A percentile compares a stretch with the other conserved stretches of the same genome.
Evolutionary conservation across 2,888 invertebrate genomes (phyloP).

Genomic region (Eupeodes latifasciatus): DNA sequence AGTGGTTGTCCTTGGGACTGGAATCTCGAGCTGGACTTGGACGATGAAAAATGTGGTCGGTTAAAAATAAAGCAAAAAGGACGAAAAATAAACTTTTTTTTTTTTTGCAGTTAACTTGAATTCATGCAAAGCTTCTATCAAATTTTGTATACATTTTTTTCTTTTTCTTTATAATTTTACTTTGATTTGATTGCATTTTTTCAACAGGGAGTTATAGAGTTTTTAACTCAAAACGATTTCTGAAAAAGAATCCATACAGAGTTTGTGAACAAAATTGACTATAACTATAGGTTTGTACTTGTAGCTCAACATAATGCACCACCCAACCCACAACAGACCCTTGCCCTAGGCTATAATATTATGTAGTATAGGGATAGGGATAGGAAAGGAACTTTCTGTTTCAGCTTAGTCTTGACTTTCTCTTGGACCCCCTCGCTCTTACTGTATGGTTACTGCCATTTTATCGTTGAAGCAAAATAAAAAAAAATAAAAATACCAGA

Average conservation of each 20-base stretch:
- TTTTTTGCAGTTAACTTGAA: slow-evolving; percentile 4
- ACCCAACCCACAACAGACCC: background rate
- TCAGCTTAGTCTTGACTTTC: slow-evolving; percentile 30
- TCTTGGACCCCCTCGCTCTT: background rate
- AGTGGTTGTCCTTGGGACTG: slow-evolving; percentile 13
- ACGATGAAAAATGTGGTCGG: background rate
- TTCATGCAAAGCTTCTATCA: slow-evolving; percentile 34
- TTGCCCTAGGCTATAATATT: background rate
- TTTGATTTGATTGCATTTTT: slow-evolving; percentile 42
- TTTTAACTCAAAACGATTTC: slow-evolving; percentile 22
- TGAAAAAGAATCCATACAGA: slow-evolving; percentile 10
- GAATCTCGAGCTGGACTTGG: background rate
- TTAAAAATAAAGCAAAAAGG: background rate
- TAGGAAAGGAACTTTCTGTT: slow-evolving; percentile 17
- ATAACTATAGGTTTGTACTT: background rate
- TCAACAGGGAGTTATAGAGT: slow-evolving; percentile 12
- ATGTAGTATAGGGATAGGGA: background rate
- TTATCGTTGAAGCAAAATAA: slow-evolving; percentile 19
- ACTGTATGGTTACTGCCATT: background rate
- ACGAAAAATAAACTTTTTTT: background rate
- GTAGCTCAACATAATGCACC: no score
- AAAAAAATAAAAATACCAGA: background rate
- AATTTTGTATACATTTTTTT: slow-evolving; percentile 11
- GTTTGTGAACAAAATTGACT: slow-evolving; percentile 13
- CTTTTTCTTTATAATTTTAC: background rate